Conservation (phyloP, 2,113 vertebrate species). For the Collichthys lucidus region DNA sequence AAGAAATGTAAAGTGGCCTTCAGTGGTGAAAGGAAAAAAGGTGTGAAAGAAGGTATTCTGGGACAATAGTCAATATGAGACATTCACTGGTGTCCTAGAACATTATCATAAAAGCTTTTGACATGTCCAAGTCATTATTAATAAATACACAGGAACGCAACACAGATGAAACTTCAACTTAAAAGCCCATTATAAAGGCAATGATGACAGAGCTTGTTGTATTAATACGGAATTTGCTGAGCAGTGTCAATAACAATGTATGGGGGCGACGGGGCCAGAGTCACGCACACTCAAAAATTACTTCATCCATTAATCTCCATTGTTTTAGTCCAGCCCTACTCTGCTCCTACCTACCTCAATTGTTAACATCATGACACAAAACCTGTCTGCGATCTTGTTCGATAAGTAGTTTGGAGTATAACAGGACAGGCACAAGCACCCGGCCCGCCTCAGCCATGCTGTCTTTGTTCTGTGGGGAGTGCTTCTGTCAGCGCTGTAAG, state of each 20-base stretch:
- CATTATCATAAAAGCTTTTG: neutral
- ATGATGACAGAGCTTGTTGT: no score
- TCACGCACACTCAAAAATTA: no score
- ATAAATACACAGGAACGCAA: neutral
- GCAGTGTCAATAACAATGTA: no score
- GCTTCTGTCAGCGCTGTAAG: conserved; percentile 26
- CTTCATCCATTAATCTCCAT: neutral
- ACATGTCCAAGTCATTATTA: conserved; percentile 34
- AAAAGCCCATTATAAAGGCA: no score
- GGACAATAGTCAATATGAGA: neutral
- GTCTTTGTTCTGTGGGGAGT: conserved; percentile 17
- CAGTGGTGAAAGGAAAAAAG: conserved; percentile 37
- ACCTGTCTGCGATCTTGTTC: neutral
- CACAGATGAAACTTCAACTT: no score
- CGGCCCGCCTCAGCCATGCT: neutral
- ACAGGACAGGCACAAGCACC: neutral
- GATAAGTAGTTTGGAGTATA: neutral
- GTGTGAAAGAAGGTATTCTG: conserved; percentile 14
- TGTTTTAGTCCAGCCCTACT: neutral
- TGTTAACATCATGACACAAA: conserved; percentile 10
- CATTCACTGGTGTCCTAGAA: neutral
- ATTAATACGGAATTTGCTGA: no score
- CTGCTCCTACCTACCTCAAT: neutral
- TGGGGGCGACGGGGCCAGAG: no score
- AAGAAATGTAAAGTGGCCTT: conserved; percentile 9